Evolutionary conservation across 2,888 invertebrate genomes (phyloP), one percentile per base, ranked within the genome.

Genomic region (Perizoma affinitatum): DNA sequence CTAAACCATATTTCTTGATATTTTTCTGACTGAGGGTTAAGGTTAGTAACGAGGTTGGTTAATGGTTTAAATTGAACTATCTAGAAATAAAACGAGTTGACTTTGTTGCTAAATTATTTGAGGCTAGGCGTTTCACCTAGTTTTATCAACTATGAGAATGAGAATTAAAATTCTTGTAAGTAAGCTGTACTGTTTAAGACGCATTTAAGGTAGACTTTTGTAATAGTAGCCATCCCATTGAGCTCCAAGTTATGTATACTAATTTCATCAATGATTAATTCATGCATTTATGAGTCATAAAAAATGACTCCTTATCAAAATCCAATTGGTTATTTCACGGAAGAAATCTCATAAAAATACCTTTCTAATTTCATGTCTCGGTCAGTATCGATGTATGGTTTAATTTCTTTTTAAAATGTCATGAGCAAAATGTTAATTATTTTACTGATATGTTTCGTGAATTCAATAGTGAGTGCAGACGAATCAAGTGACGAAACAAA

Each of bases 401-500:
- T n/a, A 62, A 66, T 69, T 67, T 66, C 42, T 58, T 62, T 41
- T 58, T 40, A 74, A 68, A 71, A 72, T 74, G 77, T 70, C 69
- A 67, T 72, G 44, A 58, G 45, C 42, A 55, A 70, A 67, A 74
- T 74, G 72, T 9, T 78, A 66, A 69, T 87, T 36, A 55, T 73
- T 63, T 58, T 82, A 50, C 10, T 79, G 6, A 61, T 80, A 48
- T 42, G 78, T 46, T 58, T 70, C 47, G 52, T 62, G 22, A 63
- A 52, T 54, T 61, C 55, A 34, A 42, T 61, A 38, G 63, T 59
- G n/a, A 64, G 54, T 47, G 65, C 67, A 4, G 67, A 73, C 6
- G 75, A 79, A 4, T 58, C 45, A 40, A 80, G 71, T 67, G 74
- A 79, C n/a, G 80, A 84, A 47, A 70, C 71, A 4, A 85, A 82